Evolutionary conservation across 2,113 vertebrate genomes (phyloP).

Genomic region (Aegithalos caudatus): DNA sequence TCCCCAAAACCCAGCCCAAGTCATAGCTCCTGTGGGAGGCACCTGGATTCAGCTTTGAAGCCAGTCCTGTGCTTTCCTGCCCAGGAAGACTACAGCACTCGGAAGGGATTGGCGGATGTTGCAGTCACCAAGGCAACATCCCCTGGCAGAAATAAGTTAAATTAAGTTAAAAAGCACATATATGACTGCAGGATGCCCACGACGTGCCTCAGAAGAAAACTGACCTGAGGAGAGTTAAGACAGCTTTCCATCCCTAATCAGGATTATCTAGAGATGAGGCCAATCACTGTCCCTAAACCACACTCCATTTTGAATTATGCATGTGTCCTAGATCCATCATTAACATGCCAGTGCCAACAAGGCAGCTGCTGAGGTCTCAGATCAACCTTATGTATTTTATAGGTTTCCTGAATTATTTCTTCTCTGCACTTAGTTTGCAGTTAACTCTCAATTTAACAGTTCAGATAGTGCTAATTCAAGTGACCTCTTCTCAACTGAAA

Average conservation of each 20-base stretch:
- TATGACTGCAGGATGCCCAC: background rate
- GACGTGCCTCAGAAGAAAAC: background rate
- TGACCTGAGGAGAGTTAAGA: conserved; percentile 12
- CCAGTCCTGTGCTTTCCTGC: background rate
- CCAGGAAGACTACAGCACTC: background rate
- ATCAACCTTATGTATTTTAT: conserved; percentile 28
- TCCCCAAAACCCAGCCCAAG: background rate
- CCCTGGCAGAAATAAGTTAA: background rate
- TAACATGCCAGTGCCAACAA: background rate
- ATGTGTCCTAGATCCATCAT: conserved; percentile 42
- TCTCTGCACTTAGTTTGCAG: background rate
- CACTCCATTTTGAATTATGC: conserved; percentile 33
- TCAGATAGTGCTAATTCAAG: background rate
- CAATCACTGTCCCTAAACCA: conserved; percentile 53
- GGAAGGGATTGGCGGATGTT: background rate
- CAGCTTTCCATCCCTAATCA: conserved; percentile 28
- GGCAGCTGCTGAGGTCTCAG: background rate
- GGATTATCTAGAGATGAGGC: conserved; percentile 58
- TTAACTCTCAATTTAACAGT: background rate
- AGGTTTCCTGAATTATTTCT: conserved; percentile 32
- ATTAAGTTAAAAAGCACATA: background rate
- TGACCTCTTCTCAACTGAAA: background rate
- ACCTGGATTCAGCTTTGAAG: background rate
- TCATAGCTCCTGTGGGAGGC: background rate
- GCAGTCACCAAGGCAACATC: background rate